phyloP scores from a whole-genome alignment of 2,113 vertebrate genomes.

The Pseudorasbora parva region DNA sequence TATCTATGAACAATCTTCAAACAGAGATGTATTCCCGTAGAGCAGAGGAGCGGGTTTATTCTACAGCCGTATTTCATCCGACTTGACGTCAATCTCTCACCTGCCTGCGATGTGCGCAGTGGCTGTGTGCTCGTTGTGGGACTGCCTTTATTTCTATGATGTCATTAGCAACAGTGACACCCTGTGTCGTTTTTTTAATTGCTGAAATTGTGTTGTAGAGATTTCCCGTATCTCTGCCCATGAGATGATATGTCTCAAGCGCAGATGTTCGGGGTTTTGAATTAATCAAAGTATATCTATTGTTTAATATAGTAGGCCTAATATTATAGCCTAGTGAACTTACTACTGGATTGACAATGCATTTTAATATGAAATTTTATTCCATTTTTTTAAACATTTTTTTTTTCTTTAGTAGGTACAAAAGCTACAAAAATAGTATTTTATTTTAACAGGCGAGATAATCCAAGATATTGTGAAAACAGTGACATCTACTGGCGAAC shows the following conservation, averaged over 20 bases:
- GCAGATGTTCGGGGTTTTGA: not conserved
- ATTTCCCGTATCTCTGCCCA: not conserved
- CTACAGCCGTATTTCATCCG: not conserved
- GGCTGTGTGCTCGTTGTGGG: not conserved
- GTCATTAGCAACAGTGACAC: slow-evolving; percentile 24
- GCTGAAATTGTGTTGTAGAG: not conserved
- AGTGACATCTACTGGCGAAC: not conserved
- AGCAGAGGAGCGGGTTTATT: not conserved
- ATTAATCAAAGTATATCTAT: not conserved
- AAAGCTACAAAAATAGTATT: not conserved
- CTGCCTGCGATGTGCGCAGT: slow-evolving; percentile 41
- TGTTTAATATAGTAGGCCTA: not conserved
- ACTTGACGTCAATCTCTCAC: slow-evolving; percentile 47
- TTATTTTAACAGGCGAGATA: not conserved
- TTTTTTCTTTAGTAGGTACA: not conserved
- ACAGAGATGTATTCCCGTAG: slow-evolving; percentile 1
- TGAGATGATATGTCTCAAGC: not conserved
- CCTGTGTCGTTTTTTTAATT: not conserved
- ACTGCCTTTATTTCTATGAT: slow-evolving; percentile 30
- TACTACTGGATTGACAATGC: not conserved
- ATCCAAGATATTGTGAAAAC: not conserved
- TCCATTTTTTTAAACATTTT: too few species aligned
- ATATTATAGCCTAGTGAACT: not conserved
- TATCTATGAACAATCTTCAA: not conserved
- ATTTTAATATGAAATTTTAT: not conserved